Percentiles rank a stretch among this genome's conserved stretches.
phyloP scores from a whole-genome alignment of 2,888 invertebrate genomes.

The Conomelus anceps region DNA sequence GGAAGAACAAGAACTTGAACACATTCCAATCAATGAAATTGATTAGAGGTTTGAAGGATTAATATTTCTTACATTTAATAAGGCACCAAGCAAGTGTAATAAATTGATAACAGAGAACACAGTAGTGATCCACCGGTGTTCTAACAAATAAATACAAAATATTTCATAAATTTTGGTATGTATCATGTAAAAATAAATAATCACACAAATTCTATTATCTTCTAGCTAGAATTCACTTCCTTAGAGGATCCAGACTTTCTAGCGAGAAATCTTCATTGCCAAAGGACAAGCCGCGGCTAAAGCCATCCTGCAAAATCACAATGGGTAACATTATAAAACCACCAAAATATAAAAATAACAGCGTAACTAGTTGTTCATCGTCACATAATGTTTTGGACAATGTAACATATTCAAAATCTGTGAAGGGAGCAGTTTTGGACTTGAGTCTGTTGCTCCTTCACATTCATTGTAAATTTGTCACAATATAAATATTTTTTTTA shows the following conservation, averaged over 20 bases:
- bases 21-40: neutral
- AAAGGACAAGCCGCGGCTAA: conserved; percentile 78
- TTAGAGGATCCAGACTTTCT: conserved; percentile 87
- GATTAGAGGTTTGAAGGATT: neutral
- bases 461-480: too few relatives aligned
- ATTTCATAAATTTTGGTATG: neutral
- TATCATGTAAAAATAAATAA: neutral
- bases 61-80: neutral
- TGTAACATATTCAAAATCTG: too few relatives aligned
- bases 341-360: neutral
- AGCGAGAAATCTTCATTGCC: conserved; percentile 91
- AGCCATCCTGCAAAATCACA: conserved; percentile 66
- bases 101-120: neutral
- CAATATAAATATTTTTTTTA: too few relatives aligned
- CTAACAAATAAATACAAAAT: neutral
- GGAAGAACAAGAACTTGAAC: neutral
- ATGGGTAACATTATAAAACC: neutral
- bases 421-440: too few relatives aligned
- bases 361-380: too few relatives aligned
- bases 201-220: neutral
- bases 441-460: too few relatives aligned
- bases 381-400: too few relatives aligned
- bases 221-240: conserved; percentile 49
- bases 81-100: neutral
- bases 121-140: neutral